Evolutionary conservation across 2,113 vertebrate genomes (phyloP).

Genomic region (Tursiops truncatus): DNA sequence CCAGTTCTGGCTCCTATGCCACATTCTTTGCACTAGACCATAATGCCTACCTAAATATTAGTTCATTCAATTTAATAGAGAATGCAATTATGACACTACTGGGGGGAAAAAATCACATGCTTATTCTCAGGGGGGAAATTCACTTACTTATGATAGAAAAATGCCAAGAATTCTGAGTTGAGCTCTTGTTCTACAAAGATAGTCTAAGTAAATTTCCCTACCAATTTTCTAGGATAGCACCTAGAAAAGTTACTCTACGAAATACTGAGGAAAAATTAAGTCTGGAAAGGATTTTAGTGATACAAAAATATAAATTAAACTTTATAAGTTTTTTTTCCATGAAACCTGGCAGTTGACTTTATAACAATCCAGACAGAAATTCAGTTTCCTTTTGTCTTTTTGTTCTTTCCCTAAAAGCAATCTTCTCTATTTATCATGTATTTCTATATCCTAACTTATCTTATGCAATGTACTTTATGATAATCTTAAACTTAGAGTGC

Average conservation of each 20-base stretch:
- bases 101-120: background rate
- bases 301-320: slow-evolving; percentile 34
- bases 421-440: background rate
- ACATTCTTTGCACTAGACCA: background rate
- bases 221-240: background rate
- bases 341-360: background rate
- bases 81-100: background rate
- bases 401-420: background rate
- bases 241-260: background rate
- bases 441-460: background rate
- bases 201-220: background rate
- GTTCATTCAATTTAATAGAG: background rate
- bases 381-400: background rate
- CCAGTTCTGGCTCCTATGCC: background rate
- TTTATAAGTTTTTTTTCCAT: background rate
- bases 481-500: background rate
- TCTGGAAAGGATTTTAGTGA: background rate
- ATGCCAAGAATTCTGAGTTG: background rate
- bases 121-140: background rate
- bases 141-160: slow-evolving; percentile 32
- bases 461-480: background rate
- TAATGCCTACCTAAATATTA: background rate
- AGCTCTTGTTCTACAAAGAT: background rate
- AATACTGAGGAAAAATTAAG: slow-evolving; percentile 1
- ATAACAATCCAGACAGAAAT: background rate